Evolutionary conservation across 2,113 vertebrate species (phyloP), one percentile per base, ranked within the genome.

Genomic region (Poecilia latipinna): DNA sequence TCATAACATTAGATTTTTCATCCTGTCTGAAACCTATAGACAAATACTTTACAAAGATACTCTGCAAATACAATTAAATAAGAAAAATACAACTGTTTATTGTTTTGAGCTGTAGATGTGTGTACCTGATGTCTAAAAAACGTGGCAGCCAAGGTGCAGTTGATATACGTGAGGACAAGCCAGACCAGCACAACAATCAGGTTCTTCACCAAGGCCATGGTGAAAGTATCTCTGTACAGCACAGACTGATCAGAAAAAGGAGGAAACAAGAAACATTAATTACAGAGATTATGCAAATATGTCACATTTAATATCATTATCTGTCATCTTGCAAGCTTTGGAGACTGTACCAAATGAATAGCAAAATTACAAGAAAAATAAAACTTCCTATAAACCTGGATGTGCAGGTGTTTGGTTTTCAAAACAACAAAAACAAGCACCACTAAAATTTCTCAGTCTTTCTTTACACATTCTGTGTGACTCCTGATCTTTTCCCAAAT

Each of bases 81-180:
- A 57, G n/a, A 57, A 10, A 2, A 1, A 57, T n/a, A 57, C n/a
- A 57, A 10, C 2, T 3, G 8, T 10, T n/a, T 11, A 7, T 57
- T 57, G 19, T n/a, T 65, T 37, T n/a, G 33, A 44, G 37, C 29
- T 35, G 48, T 3, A 44, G 65, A 31, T 70, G n/a, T 33, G 4
- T 28, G 0, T 72, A 90, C 90, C 88, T 90, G 90, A 75, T 93
- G 89, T 76, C 75, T 92, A 33, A 93, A 90, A 76, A 93, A 95
- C 0, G 89, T 95, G 22, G 68, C 73, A 3, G 93, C 75, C 68
- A 94, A 68, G 2, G 66, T 89, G 28, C 70, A 35, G 10, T 93
- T 93, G 79, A 94, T 93, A 84, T 90, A 94, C 63, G 82, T 94
- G 77, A 95, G 88, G 28, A 82, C 17, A 65, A 94, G n/a, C 92